Percentiles rank a stretch among this genome's conserved stretches.
These are phyloP conservation scores for Apoderus coryli DNA, from an alignment of 2,888 invertebrate genomes.

Conservation along the genomic window DNA sequence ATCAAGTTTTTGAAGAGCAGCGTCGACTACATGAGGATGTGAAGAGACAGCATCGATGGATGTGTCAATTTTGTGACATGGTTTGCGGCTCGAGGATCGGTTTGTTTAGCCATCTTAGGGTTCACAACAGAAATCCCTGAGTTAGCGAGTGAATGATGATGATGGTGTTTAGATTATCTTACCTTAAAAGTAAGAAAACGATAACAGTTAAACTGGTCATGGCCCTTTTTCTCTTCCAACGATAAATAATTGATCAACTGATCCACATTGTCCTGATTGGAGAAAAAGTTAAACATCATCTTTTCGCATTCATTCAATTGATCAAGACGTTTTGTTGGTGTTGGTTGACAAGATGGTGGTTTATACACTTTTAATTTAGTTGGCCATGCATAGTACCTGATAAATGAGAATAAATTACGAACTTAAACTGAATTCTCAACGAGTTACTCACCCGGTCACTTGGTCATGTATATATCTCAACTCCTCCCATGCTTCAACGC, in stretches of 20 bases:
- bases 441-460: too few relatives aligned
- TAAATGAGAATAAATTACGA: too few relatives aligned
- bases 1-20: too few relatives aligned
- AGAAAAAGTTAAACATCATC: slow-evolving; percentile 53
- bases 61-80: too few relatives aligned
- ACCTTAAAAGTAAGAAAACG: slow-evolving; percentile 63
- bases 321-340: slow-evolving; percentile 32
- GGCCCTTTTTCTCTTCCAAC: slow-evolving; percentile 75
- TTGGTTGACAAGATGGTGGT: slow-evolving; percentile 48
- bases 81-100: too few relatives aligned
- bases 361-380: slow-evolving; percentile 46
- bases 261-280: slow-evolving; percentile 47
- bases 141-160: too few relatives aligned
- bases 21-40: too few relatives aligned
- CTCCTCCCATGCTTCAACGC: slow-evolving; percentile 59
- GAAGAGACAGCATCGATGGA: too few relatives aligned
- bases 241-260: slow-evolving; percentile 58
- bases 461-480: slow-evolving; percentile 46
- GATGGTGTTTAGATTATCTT: too few relatives aligned
- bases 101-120: too few relatives aligned
- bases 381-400: slow-evolving; percentile 43
- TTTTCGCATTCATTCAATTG: slow-evolving; percentile 49
- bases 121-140: too few relatives aligned
- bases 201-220: slow-evolving; percentile 59
- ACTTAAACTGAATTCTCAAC: too few relatives aligned